Conservation (phyloP, 2,113 vertebrate species). For the Prochilodus magdalenae region DNA sequence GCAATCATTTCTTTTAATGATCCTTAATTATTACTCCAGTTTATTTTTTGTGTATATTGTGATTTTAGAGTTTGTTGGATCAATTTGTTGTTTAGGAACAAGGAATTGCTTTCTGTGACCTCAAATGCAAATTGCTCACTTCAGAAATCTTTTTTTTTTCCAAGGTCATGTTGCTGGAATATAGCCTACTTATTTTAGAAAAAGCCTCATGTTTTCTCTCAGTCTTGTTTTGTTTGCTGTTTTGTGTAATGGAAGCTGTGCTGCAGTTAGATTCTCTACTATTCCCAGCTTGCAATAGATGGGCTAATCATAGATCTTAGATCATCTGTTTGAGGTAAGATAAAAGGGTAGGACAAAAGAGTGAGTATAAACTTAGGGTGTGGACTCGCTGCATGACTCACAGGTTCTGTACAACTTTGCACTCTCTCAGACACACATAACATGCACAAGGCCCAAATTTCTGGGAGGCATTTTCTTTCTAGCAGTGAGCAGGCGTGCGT, state of each 20-base stretch:
- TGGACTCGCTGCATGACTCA: conserved; percentile 7
- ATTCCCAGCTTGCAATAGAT: not conserved
- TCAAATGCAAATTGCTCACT: not conserved
- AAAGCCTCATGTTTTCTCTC: not conserved
- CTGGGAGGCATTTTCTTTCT: not conserved
- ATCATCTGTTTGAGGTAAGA: conserved; percentile 19
- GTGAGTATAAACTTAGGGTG: not conserved
- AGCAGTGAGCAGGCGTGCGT: not conserved
- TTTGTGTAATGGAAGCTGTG: not conserved
- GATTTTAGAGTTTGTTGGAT: no score
- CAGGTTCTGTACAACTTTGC: not conserved
- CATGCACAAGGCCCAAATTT: not conserved
- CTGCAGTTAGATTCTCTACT: not conserved
- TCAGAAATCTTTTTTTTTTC: not conserved
- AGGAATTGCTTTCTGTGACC: not conserved
- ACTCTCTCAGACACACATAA: conserved; percentile 6
- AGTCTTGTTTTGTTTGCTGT: not conserved
- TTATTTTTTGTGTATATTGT: no score
- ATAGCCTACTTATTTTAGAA: no score
- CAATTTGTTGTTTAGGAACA: no score
- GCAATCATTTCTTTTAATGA: no score
- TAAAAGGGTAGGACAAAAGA: not conserved
- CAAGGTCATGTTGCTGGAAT: no score
- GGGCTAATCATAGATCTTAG: conserved; percentile 14
- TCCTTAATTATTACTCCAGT: no score